A percentile compares a stretch with the other conserved stretches of the same genome.
Evolutionary conservation across 2,888 invertebrate genomes (phyloP).

Genomic region (Drosophila cognata): DNA sequence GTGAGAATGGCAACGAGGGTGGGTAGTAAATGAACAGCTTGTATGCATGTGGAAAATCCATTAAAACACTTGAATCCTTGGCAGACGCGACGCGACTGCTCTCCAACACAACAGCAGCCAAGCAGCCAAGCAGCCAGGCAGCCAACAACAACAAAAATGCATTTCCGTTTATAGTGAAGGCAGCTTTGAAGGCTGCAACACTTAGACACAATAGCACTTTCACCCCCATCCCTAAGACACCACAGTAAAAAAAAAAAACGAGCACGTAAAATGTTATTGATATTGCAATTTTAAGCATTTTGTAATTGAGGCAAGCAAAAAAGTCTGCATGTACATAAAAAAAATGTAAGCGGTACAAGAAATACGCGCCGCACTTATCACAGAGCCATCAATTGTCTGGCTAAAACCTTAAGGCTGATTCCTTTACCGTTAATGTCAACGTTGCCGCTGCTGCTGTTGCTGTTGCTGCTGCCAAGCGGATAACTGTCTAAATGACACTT

Average conservation of each 20-base stretch:
- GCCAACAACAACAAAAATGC: conserved; percentile 63
- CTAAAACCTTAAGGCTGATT: conserved; percentile 41
- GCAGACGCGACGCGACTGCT: conserved; percentile 69
- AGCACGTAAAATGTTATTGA: conserved; percentile 80
- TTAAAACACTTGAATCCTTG: conserved; percentile 75
- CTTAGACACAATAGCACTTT: conserved; percentile 67
- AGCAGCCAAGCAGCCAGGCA: neutral
- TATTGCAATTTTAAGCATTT: conserved; percentile 80
- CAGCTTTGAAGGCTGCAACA: conserved; percentile 74
- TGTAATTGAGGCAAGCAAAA: conserved; percentile 67
- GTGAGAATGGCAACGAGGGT: neutral
- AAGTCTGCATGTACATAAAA: neutral
- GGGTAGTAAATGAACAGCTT: conserved; percentile 50
- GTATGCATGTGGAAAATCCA: conserved; percentile 70
- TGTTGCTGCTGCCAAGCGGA: conserved; percentile 55
- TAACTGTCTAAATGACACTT: conserved; percentile 82
- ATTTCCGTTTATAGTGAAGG: conserved; percentile 75
- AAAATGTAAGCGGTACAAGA: conserved; percentile 26
- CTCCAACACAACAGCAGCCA: conserved; percentile 40
- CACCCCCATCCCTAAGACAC: conserved; percentile 8
- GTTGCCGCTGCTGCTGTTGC: conserved; percentile 1
- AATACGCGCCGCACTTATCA: conserved; percentile 60
- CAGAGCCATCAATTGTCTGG: conserved; percentile 78
- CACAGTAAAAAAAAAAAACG: conserved; percentile 1
- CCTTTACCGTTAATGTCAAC: conserved; percentile 27